A percentile compares a stretch with the other conserved stretches of the same genome.
Conservation (phyloP, 2,113 vertebrate species). For the Tiliqua scincoides region DNA sequence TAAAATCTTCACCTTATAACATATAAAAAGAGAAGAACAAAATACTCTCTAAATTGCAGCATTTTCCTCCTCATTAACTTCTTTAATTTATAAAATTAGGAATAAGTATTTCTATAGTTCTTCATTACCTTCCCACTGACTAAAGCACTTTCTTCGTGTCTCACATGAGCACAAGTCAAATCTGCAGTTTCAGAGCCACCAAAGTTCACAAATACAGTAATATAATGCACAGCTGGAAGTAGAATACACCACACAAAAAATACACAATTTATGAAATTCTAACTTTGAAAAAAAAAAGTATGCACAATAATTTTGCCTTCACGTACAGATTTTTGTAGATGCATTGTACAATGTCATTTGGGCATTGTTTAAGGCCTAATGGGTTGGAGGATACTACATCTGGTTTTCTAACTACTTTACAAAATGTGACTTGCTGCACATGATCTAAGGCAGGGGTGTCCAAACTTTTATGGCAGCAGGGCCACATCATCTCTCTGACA, state of each 20-base stretch:
- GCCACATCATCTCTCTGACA: too few species aligned
- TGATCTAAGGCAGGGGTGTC: conserved; percentile 5
- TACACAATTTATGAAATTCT: not conserved
- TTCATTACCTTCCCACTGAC: conserved; percentile 39
- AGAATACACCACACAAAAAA: conserved; percentile 2
- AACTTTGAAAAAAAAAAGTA: not conserved
- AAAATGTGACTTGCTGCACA: not conserved
- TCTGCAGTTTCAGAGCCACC: conserved; percentile 16
- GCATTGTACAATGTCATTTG: not conserved
- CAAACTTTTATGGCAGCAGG: too few species aligned
- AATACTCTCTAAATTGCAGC: conserved; percentile 17
- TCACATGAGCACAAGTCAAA: conserved; percentile 28
- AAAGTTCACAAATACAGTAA: conserved; percentile 23
- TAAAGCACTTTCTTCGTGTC: conserved; percentile 32
- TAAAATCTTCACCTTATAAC: not conserved
- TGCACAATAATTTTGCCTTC: not conserved
- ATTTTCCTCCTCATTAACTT: conserved; percentile 54
- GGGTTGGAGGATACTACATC: not conserved
- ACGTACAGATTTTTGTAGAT: not conserved
- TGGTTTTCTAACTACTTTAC: not conserved
- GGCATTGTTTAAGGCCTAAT: not conserved
- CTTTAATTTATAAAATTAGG: conserved; percentile 58
- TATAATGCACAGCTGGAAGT: not conserved
- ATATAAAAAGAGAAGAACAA: conserved; percentile 5
- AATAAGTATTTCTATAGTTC: conserved; percentile 34